Conservation (phyloP, 2,888 invertebrate genomes). For the Globia sparganii region DNA sequence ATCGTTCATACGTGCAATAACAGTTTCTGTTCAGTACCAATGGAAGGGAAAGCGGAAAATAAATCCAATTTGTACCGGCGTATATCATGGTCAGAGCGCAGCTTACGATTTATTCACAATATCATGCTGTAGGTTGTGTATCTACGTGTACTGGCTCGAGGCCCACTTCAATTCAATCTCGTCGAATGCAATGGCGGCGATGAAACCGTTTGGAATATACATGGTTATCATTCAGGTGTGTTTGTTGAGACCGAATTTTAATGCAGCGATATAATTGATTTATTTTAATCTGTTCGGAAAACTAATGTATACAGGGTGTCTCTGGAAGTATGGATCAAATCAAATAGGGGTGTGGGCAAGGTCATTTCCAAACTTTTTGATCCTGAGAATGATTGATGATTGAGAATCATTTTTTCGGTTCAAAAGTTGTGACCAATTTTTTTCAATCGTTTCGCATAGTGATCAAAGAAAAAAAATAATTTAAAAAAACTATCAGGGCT, state of each 20-base stretch:
- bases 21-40: constrained; percentile 85
- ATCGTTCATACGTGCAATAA: constrained; percentile 88
- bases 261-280: background rate
- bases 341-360: no score
- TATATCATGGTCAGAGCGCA: constrained; percentile 87
- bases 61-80: constrained; percentile 89
- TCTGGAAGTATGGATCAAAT: no score
- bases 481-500: no score
- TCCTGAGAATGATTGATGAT: no score
- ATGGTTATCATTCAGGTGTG: constrained; percentile 49
- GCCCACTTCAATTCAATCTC: constrained; percentile 80
- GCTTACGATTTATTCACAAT: constrained; percentile 86
- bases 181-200: constrained; percentile 67
- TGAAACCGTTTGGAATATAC: constrained; percentile 69
- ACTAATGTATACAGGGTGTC: no score
- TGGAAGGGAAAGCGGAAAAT: constrained; percentile 84
- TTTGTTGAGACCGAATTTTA: constrained; percentile 6
- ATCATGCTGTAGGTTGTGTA: constrained; percentile 64
- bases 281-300: background rate
- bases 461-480: no score
- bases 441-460: no score
- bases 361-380: no score
- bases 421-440: no score
- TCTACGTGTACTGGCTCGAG: constrained; percentile 70
- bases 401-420: no score